Evolutionary conservation across 2,888 invertebrate genomes (phyloP).

Genomic region (Tinea trinotella): DNA sequence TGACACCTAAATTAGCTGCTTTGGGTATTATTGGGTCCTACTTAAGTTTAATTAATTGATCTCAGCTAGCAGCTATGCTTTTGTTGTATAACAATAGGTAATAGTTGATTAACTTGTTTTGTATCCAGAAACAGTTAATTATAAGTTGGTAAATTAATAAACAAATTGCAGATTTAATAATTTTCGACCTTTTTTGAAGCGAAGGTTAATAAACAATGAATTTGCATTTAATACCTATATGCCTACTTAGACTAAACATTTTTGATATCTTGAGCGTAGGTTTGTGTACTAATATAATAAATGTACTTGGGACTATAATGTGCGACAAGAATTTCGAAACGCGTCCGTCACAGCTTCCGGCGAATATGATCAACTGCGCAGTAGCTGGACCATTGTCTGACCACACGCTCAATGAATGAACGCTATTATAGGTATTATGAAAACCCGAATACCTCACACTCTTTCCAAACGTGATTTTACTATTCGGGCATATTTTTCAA

Average conservation of each 20-base stretch:
- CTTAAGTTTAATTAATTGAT: not conserved
- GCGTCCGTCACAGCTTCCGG: slow-evolving; percentile 57
- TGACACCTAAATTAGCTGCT: not conserved
- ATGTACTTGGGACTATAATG: slow-evolving; percentile 43
- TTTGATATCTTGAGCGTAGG: slow-evolving; percentile 11
- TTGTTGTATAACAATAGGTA: no score
- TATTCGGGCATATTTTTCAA: no score
- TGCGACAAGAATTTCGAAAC: slow-evolving; percentile 50
- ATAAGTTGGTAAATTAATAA: no score
- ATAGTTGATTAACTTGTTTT: no score
- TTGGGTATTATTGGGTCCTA: not conserved
- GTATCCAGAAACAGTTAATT: no score
- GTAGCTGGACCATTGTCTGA: slow-evolving; percentile 7
- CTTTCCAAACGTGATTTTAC: no score
- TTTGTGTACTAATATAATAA: slow-evolving; percentile 2
- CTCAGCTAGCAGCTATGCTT: no score
- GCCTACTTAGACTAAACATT: not conserved
- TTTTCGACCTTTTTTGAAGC: no score
- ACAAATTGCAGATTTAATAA: no score
- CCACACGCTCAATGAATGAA: not conserved
- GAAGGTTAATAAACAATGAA: not conserved
- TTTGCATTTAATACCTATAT: not conserved
- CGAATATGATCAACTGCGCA: slow-evolving; percentile 11
- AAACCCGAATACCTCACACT: not conserved
- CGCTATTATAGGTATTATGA: not conserved